Evolutionary conservation across 2,113 vertebrate species (phyloP).

Genomic region (Caranx melampygus): DNA sequence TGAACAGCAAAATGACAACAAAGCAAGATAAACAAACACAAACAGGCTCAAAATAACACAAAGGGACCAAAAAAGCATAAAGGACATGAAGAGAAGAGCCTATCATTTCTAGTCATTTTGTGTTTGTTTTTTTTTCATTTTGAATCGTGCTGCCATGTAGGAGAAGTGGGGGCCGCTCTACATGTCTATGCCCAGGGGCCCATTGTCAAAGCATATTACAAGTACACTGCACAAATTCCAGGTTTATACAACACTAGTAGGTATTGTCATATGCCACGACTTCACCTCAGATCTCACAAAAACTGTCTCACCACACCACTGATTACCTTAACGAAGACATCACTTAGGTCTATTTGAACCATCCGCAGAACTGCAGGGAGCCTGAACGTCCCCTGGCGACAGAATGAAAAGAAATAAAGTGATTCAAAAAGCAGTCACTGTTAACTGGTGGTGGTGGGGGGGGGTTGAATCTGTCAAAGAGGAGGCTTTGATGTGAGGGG

Average conservation of each 20-base stretch:
- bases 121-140: no score
- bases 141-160: no score
- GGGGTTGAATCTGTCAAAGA: constrained; percentile 48
- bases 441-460: constrained; percentile 31
- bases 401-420: constrained; percentile 24
- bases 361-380: constrained; percentile 13
- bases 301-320: not conserved
- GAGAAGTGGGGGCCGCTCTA: not conserved
- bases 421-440: constrained; percentile 37
- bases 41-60: not conserved
- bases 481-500: constrained; percentile 44
- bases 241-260: not conserved
- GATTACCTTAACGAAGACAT: constrained; percentile 25
- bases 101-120: no score
- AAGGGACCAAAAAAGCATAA: not conserved
- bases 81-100: no score
- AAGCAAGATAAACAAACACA: no score
- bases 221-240: not conserved
- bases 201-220: not conserved
- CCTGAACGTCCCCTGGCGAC: constrained; percentile 13
- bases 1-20: not conserved
- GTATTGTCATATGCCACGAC: not conserved
- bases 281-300: constrained; percentile 2
- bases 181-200: no score
- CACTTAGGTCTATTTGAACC: constrained; percentile 36